Evolutionary conservation across 1,140 invertebrate genomes (phyloP).

Genomic region (Drosophila funebris): DNA sequence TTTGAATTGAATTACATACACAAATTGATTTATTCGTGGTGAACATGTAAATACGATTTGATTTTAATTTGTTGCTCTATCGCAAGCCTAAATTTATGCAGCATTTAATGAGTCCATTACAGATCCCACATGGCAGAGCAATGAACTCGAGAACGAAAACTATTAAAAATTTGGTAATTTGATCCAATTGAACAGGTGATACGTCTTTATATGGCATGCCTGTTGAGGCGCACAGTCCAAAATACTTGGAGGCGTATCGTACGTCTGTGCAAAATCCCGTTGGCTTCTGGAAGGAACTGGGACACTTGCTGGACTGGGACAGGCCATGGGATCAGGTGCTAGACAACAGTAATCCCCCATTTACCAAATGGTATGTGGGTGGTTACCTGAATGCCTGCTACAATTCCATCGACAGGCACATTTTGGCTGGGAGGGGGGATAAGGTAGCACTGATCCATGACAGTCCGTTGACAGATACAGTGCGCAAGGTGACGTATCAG

Average conservation of each 20-base stretch:
- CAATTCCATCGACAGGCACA: conserved; percentile 96
- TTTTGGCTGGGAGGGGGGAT: conserved; percentile 90
- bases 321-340: conserved; percentile 92
- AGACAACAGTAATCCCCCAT: conserved; percentile 92
- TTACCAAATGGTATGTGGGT: conserved; percentile 95
- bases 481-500: conserved; percentile 91
- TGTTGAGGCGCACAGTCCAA: conserved; percentile 58
- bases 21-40: neutral
- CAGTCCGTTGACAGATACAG: conserved; percentile 91
- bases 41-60: conserved; percentile 45
- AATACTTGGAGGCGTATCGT: conserved; percentile 88
- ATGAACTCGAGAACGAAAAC: conserved; percentile 21
- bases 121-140: conserved; percentile 2
- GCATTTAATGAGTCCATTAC: conserved; percentile 12
- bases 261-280: conserved; percentile 91
- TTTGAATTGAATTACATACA: conserved; percentile 25
- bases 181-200: conserved; percentile 21
- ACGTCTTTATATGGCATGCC: conserved; percentile 58
- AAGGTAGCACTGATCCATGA: conserved; percentile 94
- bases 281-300: conserved; percentile 94
- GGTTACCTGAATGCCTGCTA: conserved; percentile 96
- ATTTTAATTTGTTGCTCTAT: conserved; percentile 21
- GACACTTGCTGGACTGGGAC: conserved; percentile 90
- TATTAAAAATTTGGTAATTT: neutral
- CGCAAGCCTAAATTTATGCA: conserved; percentile 33